These are phyloP conservation scores for Hedya salicella DNA, from an alignment of 2,888 invertebrate genomes.

Conservation along the genomic window DNA sequence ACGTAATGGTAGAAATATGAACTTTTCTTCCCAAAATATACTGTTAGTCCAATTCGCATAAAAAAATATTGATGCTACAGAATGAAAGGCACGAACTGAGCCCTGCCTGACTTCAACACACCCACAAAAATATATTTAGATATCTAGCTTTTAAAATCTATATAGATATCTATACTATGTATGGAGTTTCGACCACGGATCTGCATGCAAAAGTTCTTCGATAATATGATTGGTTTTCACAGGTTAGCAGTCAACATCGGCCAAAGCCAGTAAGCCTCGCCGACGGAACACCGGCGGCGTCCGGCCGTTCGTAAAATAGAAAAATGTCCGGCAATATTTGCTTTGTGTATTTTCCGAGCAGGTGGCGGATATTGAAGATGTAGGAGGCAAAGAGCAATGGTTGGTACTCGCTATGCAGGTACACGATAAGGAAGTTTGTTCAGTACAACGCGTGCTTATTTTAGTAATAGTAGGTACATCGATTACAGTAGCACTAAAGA, in stretches of 20 bases:
- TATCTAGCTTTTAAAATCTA: too few relatives aligned
- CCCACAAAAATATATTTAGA: too few relatives aligned
- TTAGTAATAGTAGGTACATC: background rate
- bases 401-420: constrained; percentile 1
- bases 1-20: too few relatives aligned
- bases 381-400: constrained; percentile 29
- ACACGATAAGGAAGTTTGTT: constrained; percentile 15
- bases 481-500: background rate
- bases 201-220: background rate
- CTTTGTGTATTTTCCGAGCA: constrained; percentile 28
- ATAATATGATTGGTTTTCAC: background rate
- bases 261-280: constrained; percentile 10
- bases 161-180: background rate
- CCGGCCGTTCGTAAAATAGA: constrained; percentile 20
- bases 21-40: too few relatives aligned
- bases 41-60: too few relatives aligned
- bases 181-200: background rate
- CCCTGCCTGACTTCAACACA: too few relatives aligned
- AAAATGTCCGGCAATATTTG: constrained; percentile 22
- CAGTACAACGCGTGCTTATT: background rate
- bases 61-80: too few relatives aligned
- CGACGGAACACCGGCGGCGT: background rate
- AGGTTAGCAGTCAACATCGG: constrained; percentile 8
- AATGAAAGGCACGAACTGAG: too few relatives aligned
- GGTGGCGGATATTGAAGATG: constrained; percentile 32